Percentiles rank a stretch among this genome's conserved stretches.
These are phyloP conservation scores for Taurulus bubalis DNA, from an alignment of 2,113 vertebrate genomes.

Conservation along the genomic window DNA sequence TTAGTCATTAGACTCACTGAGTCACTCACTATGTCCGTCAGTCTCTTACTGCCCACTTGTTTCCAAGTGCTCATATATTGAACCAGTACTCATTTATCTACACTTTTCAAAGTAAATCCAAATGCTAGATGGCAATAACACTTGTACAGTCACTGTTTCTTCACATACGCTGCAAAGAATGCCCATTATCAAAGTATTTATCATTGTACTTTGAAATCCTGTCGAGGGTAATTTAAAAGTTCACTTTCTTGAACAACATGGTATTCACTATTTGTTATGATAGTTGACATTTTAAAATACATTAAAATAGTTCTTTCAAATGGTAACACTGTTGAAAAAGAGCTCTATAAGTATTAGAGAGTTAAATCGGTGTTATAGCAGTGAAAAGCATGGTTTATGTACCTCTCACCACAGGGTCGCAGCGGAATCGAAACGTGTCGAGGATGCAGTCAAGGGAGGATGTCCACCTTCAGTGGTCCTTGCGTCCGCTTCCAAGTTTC, in stretches of 20 bases:
- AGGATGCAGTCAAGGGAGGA: conserved; percentile 69
- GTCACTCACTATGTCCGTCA: conserved; percentile 39
- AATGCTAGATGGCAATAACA: not conserved
- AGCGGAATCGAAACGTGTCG: conserved; percentile 41
- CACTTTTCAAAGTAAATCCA: conserved; percentile 5
- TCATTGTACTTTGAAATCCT: not conserved
- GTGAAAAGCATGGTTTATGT: conserved; percentile 39
- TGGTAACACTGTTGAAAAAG: not conserved
- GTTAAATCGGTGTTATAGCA: not conserved
- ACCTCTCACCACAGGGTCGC: conserved; percentile 68
- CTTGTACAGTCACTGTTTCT: not conserved
- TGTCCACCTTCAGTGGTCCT: conserved; percentile 76
- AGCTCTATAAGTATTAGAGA: not conserved
- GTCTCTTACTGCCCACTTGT: conserved; percentile 13
- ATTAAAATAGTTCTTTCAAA: not conserved
- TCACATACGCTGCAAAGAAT: not conserved
- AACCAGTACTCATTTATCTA: conserved; percentile 7
- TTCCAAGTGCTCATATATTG: conserved; percentile 1
- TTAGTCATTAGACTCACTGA: conserved; percentile 61
- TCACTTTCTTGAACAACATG: not conserved
- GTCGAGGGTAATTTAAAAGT: not conserved
- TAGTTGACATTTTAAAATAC: conserved; percentile 1
- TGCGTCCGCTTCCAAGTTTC: conserved; percentile 69
- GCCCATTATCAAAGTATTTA: not conserved
- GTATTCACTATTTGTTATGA: not conserved